A percentile compares a stretch with the other conserved stretches of the same genome.
phyloP scores from a whole-genome alignment of 2,888 invertebrate species.

The Cephus pulcher region DNA sequence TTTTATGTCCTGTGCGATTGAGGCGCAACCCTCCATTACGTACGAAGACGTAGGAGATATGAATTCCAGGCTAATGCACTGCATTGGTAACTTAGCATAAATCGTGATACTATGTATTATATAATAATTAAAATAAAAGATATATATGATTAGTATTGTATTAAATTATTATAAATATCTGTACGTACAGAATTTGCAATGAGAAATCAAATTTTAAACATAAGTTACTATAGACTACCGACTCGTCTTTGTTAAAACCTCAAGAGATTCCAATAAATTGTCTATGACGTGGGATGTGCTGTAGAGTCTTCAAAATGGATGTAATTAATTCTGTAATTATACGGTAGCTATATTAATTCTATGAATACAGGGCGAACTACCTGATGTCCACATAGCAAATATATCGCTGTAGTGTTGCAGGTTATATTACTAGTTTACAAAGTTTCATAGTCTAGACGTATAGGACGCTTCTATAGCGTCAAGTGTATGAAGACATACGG shows the following conservation, averaged over 20 bases:
- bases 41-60: not conserved
- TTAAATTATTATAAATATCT: too few species aligned
- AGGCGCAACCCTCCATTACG: not conserved
- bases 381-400: not conserved
- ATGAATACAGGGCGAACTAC: not conserved
- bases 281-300: not conserved
- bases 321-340: not conserved
- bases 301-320: not conserved
- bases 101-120: not conserved
- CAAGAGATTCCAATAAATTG: not conserved
- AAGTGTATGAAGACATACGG: not conserved
- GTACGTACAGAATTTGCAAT: too few species aligned
- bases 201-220: too few species aligned
- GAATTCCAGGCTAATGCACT: not conserved
- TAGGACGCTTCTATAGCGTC: not conserved
- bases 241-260: not conserved
- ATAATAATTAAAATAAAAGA: not conserved
- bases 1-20: not conserved
- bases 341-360: not conserved
- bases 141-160: not conserved
- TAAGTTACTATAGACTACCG: not conserved
- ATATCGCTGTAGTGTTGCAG: not conserved
- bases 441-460: not conserved
- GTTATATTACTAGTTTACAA: not conserved
- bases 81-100: not conserved